These are phyloP conservation scores for Sceloporus tristichus DNA, from an alignment of 2,113 vertebrate genomes.

Conservation along the genomic window DNA sequence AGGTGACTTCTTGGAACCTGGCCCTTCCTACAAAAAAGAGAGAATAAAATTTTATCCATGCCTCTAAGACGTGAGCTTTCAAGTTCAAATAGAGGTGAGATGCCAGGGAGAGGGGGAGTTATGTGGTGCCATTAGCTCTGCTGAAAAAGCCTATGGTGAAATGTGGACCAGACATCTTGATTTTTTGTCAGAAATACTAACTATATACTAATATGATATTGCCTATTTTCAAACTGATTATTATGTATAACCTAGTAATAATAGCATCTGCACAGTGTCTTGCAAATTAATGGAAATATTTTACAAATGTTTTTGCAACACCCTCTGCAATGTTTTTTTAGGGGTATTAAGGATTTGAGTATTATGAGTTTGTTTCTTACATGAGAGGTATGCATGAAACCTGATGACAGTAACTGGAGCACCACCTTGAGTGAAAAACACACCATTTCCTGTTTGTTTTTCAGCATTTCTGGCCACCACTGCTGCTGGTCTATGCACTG, in stretches of 20 bases:
- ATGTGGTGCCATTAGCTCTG: background rate
- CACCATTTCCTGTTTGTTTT: background rate
- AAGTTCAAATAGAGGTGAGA: constrained; percentile 25
- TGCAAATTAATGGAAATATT: background rate
- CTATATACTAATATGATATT: background rate
- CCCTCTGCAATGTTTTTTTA: background rate
- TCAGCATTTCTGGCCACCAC: background rate
- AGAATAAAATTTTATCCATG: constrained; percentile 33
- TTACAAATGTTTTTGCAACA: background rate
- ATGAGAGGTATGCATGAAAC: background rate
- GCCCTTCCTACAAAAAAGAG: constrained; percentile 28
- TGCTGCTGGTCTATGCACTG: background rate
- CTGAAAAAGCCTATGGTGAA: background rate
- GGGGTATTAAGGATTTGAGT: background rate
- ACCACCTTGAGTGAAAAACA: background rate
- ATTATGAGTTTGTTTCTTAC: background rate
- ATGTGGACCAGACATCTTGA: background rate
- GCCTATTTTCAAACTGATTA: background rate
- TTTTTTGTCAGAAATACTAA: background rate
- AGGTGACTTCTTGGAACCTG: constrained; percentile 50
- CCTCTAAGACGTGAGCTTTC: constrained; percentile 1
- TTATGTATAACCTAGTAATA: background rate
- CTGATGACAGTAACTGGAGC: background rate
- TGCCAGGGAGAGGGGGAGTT: background rate
- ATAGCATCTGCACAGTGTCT: background rate